Evolutionary conservation across 1,140 invertebrate species (phyloP).

Genomic region (Meloidogyne chitwoodi): DNA sequence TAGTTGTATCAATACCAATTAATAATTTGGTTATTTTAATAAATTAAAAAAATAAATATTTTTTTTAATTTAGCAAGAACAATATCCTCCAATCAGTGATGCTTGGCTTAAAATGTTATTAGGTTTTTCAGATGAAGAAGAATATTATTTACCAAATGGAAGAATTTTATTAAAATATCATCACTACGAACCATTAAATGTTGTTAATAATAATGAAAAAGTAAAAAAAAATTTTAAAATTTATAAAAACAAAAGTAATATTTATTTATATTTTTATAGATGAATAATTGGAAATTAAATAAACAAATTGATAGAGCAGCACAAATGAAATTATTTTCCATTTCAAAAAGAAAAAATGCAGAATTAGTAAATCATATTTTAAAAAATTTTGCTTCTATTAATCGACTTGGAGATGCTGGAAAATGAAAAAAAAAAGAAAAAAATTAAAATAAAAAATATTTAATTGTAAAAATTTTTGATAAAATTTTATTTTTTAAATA

Average conservation of each 20-base stretch:
- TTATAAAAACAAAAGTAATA: neutral
- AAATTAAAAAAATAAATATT: neutral
- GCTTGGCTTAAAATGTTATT: conserved; percentile 4
- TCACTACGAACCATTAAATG: neutral
- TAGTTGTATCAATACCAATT: neutral
- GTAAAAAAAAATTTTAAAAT: neutral
- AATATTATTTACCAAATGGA: neutral
- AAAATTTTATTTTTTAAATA: neutral
- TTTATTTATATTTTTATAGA: neutral
- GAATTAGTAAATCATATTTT: conserved; percentile 27
- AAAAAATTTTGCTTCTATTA: conserved; percentile 21
- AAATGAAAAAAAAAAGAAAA: conserved; percentile 8
- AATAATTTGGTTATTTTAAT: neutral
- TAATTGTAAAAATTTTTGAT: neutral
- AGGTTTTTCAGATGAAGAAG: neutral
- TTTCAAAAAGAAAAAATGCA: conserved; percentile 25
- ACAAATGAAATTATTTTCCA: neutral
- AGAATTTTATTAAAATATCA: neutral
- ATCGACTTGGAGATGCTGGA: conserved; percentile 24
- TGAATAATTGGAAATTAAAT: neutral
- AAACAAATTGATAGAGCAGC: neutral
- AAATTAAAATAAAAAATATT: neutral
- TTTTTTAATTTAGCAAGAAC: neutral
- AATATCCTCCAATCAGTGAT: conserved; percentile 3
- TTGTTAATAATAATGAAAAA: neutral